Base-by-base conservation (phyloP, 2,113 vertebrate species). In the Felis chaus region DNA sequence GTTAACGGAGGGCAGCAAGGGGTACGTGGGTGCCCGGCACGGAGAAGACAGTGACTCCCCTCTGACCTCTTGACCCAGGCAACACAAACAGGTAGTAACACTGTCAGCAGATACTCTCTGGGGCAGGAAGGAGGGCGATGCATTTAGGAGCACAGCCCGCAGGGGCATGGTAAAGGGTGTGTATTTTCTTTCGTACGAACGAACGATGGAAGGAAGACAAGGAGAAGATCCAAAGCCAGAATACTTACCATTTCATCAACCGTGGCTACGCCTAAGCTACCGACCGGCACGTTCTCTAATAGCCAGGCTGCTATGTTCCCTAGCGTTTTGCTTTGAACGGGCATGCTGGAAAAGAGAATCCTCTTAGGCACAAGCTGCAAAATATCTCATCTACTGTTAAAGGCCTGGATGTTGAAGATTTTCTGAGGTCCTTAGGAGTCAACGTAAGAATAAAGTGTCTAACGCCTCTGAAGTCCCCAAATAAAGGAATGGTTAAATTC, bases 161-260 rank as follows among this genome's bases (percentile, higher is more conserved):
- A 15, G 0, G n/a, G 83, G 61, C 66, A 41, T 5, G 57, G 3
- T 16, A 3, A 79, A 95, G 55, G 80, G 48, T 66, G 50, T 68
- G 13, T 14, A 19, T 48, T 80, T 95, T 83, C 73, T 45, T 76
- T 91, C 29, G 29, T 1, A 3, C 25, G 80, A 14, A 55, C 57
- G 80, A 83, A 80, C 96, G 97, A 97, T 76, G 96, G 86, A 92
- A 89, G n/a, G 76, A 71, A 96, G 83, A 76, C 88, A 57, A 80
- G 41, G 89, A 50, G 39, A 94, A 78, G 84, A 91, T 50, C 71
- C 57, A 69, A 45, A 91, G 97, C 91, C 83, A 73, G 53, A 73
- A 68, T 98, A 97, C 97, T 98, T 98, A 98, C 97, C 97, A 95
- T 88, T 50, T 88, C 15, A 45, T 61, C 88, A 90, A 84, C 41